phyloP scores from a whole-genome alignment of 2,888 invertebrate species.

The Drosophila falleni region DNA sequence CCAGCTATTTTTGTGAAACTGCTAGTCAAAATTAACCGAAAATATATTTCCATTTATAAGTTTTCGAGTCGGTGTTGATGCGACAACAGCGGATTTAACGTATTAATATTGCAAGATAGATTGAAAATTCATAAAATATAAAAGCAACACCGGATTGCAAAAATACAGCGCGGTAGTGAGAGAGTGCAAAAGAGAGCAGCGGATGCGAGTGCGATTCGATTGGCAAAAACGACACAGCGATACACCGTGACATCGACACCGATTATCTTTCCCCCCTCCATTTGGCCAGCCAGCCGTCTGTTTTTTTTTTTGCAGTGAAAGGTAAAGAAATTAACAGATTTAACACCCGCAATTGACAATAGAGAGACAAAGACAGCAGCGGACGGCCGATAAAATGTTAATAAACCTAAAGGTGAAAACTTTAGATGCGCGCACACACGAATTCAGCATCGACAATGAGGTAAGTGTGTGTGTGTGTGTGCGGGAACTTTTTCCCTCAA shows the following conservation, averaged over 20 bases:
- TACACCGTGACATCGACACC: constrained; percentile 48
- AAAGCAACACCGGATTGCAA: constrained; percentile 30
- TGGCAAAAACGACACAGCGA: constrained; percentile 55
- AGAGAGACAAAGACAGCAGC: constrained; percentile 12
- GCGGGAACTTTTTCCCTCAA: constrained; percentile 20
- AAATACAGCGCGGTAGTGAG: constrained; percentile 8
- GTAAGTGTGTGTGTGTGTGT: constrained; percentile 87
- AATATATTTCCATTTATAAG: constrained; percentile 18
- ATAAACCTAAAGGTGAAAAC: constrained; percentile 95
- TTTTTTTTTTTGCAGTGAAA: constrained; percentile 35
- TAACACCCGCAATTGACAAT: constrained; percentile 37
- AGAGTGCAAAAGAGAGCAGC: constrained; percentile 22
- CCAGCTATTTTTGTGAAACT: constrained; percentile 31
- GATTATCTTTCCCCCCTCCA: constrained; percentile 38
- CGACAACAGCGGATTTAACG: constrained; percentile 1
- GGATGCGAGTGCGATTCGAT: constrained; percentile 48
- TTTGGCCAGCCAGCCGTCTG: constrained; percentile 22
- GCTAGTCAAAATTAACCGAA: constrained; percentile 48
- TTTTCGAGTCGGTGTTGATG: constrained; percentile 14
- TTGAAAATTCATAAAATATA: constrained; percentile 3
- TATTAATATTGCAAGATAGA: constrained; percentile 6
- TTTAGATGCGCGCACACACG: constrained; percentile 94
- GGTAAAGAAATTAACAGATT: constrained; percentile 24
- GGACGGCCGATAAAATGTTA: constrained; percentile 80
- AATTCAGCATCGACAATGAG: constrained; percentile 93